A percentile compares a stretch with the other conserved stretches of the same genome.
These are phyloP conservation scores for Rhabdomys pumilio DNA, from an alignment of 2,797 vertebrate genomes.

Conservation along the genomic window DNA sequence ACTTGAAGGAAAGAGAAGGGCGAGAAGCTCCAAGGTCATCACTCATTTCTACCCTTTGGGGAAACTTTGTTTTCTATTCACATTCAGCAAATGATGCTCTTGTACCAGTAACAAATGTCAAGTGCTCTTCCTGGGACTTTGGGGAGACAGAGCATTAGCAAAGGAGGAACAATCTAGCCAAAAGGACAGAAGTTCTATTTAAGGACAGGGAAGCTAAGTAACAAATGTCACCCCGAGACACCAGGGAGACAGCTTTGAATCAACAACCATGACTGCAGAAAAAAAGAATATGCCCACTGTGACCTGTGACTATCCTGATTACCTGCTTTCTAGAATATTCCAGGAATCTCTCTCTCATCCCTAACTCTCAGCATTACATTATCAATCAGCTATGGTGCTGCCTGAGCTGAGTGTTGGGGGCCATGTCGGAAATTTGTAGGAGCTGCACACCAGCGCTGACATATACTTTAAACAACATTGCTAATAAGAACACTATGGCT, in stretches of 20 bases:
- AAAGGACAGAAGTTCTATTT: slow-evolving; percentile 79
- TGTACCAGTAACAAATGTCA: slow-evolving; percentile 83
- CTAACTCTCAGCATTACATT: background rate
- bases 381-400: rapidly evolving
- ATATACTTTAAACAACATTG: background rate
- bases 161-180: slow-evolving; percentile 65
- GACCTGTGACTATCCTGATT: background rate
- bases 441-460: background rate
- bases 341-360: background rate
- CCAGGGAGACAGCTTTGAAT: slow-evolving; percentile 60
- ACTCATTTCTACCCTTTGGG: slow-evolving; percentile 48
- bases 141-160: slow-evolving; percentile 79
- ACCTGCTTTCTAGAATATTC: background rate
- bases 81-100: slow-evolving; percentile 79
- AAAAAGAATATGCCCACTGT: background rate
- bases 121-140: slow-evolving; percentile 68
- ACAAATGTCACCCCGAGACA: slow-evolving; percentile 82
- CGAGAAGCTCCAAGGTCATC: slow-evolving; percentile 33
- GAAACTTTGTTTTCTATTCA: slow-evolving; percentile 15
- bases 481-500: background rate
- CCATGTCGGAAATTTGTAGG: background rate
- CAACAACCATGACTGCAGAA: background rate
- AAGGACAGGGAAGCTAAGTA: slow-evolving; percentile 85
- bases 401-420: background rate
- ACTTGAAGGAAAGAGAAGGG: slow-evolving; percentile 15